Evolutionary conservation across 2,113 vertebrate species (phyloP), one percentile per base, ranked within the genome.

Genomic region (Mixornis gularis): DNA sequence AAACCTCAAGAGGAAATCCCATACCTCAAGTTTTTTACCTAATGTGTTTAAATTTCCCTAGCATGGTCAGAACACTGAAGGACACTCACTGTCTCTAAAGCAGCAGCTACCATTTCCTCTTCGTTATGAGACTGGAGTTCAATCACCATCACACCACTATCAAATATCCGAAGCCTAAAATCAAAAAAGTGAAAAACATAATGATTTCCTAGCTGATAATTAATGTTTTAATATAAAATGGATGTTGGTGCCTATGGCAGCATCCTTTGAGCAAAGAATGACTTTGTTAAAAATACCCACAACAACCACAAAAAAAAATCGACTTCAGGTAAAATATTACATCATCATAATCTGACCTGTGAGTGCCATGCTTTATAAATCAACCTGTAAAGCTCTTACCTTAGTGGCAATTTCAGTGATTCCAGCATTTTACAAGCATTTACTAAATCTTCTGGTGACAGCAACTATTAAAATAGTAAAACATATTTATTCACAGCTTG

Each of bases 141-240:
- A 94, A 99, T 99, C 87, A 99, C 99, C 99, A 99, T 99, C 87
- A 99, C 99, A 6, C 99, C 99, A 24, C 99, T 99, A 97, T 99
- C 99, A 97, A 99, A 99, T 81, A 99, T 97, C 48, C 99, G 98
- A 92, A 99, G 97, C 94, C 99, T 99, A 63, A 87, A 97, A 83
- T 44, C 22, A 90, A 44, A 88, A 90, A 48, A 94, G 19, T 32
- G 27, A 77, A 66, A 93, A 62, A 16, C 44, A 27, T 20, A 34
- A 4, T 13, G 30, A 40, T 72, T n/a, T 66, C 48, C 69, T 40
- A 66, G 48, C 17, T 69, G 62, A 60, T 81, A 51, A 59, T 13
- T n/a, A 3, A 0, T 43, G 36, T 56, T 76, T 76, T 34, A 32
- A 34, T 18, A 8, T 9, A 41, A 30, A 80, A 9, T 8, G 17